Conservation (phyloP, 2,888 invertebrate genomes). For the Agrotis puta region DNA sequence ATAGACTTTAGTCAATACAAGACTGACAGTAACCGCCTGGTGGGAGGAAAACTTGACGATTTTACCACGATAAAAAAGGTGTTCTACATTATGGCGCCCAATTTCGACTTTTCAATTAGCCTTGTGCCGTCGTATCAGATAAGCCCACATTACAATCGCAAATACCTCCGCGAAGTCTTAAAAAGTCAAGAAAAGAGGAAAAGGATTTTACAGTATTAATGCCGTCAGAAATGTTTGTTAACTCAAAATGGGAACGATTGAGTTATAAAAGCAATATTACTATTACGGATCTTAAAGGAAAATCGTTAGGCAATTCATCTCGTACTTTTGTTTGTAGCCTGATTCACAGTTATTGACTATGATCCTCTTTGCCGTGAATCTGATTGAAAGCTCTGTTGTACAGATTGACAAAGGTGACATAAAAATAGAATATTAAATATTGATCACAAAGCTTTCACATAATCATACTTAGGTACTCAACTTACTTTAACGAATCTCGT, state of each 20-base stretch:
- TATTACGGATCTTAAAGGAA: slow-evolving; percentile 14
- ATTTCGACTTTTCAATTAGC: background rate
- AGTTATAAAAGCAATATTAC: slow-evolving; percentile 9
- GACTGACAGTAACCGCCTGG: no score
- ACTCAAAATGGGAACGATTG: slow-evolving; percentile 22
- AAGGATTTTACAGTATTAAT: slow-evolving; percentile 1
- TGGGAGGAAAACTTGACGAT: no score
- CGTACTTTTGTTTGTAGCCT: slow-evolving; percentile 2
- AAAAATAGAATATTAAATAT: background rate
- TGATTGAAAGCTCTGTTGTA: background rate
- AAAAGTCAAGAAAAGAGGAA: slow-evolving; percentile 20
- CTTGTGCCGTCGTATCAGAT: background rate
- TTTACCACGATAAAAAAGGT: no score
- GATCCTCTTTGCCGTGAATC: background rate
- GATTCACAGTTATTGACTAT: background rate
- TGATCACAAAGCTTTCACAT: no score
- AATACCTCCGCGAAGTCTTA: background rate
- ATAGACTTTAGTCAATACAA: no score
- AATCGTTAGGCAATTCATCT: background rate
- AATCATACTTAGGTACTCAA: background rate
- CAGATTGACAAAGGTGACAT: background rate
- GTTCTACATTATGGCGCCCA: background rate
- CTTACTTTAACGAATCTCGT: background rate
- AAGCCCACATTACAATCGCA: background rate
- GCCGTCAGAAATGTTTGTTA: slow-evolving; percentile 14